phyloP scores from a whole-genome alignment of 2,888 invertebrate genomes.

The Hypsopygia costalis region DNA sequence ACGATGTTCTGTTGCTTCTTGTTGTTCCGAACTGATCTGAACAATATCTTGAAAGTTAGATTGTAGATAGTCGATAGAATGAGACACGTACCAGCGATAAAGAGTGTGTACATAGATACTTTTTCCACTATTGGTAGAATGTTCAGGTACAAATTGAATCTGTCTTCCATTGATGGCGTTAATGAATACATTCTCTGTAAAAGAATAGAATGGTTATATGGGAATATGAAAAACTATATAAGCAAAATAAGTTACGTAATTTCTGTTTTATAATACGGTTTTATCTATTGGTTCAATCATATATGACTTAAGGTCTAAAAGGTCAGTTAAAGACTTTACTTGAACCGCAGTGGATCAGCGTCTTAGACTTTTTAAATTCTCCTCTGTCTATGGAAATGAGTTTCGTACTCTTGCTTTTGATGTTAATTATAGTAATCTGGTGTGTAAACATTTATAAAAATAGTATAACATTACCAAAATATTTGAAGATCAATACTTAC shows the following conservation, averaged over 20 bases:
- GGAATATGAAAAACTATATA: not conserved
- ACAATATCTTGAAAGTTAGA: slow-evolving; percentile 68
- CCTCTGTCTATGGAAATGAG: too few relatives aligned
- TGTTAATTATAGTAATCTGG: too few relatives aligned
- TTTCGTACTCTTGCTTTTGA: too few relatives aligned
- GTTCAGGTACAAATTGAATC: slow-evolving; percentile 87
- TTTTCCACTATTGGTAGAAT: slow-evolving; percentile 83
- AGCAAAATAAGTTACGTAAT: not conserved
- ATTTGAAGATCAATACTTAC: too few relatives aligned
- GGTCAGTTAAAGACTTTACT: too few relatives aligned
- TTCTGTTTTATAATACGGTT: not conserved
- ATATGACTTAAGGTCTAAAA: too few relatives aligned
- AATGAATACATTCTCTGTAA: slow-evolving; percentile 86
- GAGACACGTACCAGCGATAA: slow-evolving; percentile 72
- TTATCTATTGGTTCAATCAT: too few relatives aligned
- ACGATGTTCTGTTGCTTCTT: slow-evolving; percentile 36
- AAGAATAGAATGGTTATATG: slow-evolving; percentile 17
- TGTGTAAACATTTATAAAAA: too few relatives aligned
- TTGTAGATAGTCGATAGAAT: slow-evolving; percentile 71
- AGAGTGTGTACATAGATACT: slow-evolving; percentile 75
- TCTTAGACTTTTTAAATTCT: too few relatives aligned
- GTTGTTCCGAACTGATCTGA: slow-evolving; percentile 44
- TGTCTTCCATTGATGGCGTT: slow-evolving; percentile 80
- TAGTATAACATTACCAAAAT: too few relatives aligned
- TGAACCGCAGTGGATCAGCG: too few relatives aligned